Evolutionary conservation across 2,797 vertebrate genomes (phyloP).

Genomic region (Clamator glandarius): DNA sequence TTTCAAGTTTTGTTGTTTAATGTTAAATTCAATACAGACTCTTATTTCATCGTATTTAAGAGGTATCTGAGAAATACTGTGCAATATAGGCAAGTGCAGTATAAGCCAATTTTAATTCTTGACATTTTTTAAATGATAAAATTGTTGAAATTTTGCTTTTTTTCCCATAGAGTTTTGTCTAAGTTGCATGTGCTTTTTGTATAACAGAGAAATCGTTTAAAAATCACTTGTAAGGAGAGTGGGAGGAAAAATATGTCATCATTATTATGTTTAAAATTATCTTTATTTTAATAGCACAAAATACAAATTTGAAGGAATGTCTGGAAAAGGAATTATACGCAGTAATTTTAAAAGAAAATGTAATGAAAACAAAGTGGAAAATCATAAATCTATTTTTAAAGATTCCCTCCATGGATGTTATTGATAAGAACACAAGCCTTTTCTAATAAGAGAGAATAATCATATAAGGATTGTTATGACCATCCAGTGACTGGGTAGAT

Average conservation of each 20-base stretch:
- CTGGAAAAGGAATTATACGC: not conserved
- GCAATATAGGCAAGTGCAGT: not conserved
- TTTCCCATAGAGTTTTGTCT: not conserved
- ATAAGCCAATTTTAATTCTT: not conserved
- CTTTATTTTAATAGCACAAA: not conserved
- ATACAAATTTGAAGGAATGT: not conserved
- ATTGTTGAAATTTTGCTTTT: not conserved
- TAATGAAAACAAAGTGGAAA: not conserved
- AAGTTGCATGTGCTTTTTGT: not conserved
- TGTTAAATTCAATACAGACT: not conserved
- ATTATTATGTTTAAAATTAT: not conserved
- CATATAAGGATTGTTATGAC: not conserved
- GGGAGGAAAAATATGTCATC: not conserved
- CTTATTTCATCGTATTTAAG: not conserved
- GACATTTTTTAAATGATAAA: not conserved
- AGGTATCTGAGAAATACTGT: not conserved
- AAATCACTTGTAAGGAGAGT: not conserved
- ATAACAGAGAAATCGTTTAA: not conserved
- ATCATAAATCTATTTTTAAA: not conserved
- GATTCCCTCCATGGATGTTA: not conserved
- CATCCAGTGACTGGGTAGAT: not conserved
- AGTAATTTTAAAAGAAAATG: not conserved
- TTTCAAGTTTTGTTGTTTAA: not conserved
- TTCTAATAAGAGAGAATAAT: not conserved
- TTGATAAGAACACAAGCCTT: not conserved